phyloP scores from a whole-genome alignment of 2,113 vertebrate genomes.

The Piaya cayana region DNA sequence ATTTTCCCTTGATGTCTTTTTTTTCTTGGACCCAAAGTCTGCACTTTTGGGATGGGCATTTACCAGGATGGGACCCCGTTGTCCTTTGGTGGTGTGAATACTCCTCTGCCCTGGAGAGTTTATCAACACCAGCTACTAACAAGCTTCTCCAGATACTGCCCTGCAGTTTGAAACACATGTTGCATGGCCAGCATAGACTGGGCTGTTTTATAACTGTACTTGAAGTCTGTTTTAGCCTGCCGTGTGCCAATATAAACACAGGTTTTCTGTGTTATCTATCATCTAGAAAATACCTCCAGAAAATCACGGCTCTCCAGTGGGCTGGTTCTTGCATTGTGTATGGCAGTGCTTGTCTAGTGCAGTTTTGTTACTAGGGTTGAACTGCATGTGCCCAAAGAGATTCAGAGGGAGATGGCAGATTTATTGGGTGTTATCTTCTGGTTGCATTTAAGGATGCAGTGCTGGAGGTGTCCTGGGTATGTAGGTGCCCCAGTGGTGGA shows the following conservation, averaged over 20 bases:
- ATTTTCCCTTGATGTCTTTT: not conserved
- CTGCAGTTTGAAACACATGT: not conserved
- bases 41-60: not conserved
- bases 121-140: not conserved
- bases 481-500: accelerated
- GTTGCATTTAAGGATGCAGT: accelerated
- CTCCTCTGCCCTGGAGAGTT: not conserved
- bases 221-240: not conserved
- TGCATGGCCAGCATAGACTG: not conserved
- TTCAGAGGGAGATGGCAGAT: accelerated
- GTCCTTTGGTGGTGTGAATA: not conserved
- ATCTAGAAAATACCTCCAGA: not conserved
- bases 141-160: not conserved
- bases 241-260: not conserved
- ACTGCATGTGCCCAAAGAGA: not conserved
- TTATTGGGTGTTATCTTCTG: accelerated
- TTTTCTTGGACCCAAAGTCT: not conserved
- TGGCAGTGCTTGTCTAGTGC: not conserved
- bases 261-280: not conserved
- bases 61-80: not conserved
- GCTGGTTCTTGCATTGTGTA: accelerated
- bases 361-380: not conserved
- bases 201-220: not conserved
- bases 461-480: not conserved
- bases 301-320: not conserved